These are phyloP conservation scores for Mellivora capensis DNA, from an alignment of 2,113 vertebrate species.

Conservation along the genomic window DNA sequence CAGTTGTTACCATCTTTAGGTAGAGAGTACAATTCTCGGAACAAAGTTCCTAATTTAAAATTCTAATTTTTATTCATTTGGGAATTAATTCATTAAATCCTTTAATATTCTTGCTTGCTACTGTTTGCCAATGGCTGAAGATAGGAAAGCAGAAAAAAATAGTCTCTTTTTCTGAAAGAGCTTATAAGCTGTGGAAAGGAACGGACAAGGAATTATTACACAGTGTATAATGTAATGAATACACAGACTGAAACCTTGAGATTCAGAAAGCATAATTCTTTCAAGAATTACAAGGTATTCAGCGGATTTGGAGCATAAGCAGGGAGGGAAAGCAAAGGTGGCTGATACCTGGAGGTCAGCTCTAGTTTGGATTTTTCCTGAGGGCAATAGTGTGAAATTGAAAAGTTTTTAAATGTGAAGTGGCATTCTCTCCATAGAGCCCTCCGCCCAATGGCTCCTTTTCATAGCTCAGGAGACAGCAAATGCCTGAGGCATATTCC, in stretches of 20 bases:
- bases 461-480: conserved; percentile 42
- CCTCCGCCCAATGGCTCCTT: not conserved
- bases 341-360: not conserved
- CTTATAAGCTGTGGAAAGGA: not conserved
- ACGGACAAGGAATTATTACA: not conserved
- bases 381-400: conserved; percentile 5
- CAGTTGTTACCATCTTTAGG: not conserved
- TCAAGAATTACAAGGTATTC: not conserved
- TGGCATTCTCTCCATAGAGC: conserved; percentile 42
- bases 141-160: not conserved
- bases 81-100: not conserved
- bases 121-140: not conserved
- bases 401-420: conserved; percentile 48
- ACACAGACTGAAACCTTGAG: not conserved
- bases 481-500: conserved; percentile 19
- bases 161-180: not conserved
- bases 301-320: not conserved
- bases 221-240: not conserved
- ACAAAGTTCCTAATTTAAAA: not conserved
- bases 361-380: conserved; percentile 32
- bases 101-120: not conserved
- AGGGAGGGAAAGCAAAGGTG: not conserved
- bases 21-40: not conserved
- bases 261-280: not conserved
- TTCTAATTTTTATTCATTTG: not conserved